Evolutionary conservation across 1,140 invertebrate genomes (phyloP).

Genomic region (Rhyacophila brunnea): DNA sequence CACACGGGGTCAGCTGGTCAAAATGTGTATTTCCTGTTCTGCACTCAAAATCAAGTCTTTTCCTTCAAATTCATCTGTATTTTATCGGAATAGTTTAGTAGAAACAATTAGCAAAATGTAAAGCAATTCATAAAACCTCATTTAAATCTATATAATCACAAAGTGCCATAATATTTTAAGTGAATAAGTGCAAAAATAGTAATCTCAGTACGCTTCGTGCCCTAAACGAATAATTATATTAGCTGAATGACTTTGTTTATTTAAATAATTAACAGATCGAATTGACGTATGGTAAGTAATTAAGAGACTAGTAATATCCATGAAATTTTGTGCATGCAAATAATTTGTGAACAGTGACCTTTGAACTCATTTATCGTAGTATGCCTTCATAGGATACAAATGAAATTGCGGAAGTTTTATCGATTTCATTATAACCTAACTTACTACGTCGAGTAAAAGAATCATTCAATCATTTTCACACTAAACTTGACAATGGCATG

Average conservation of each 20-base stretch:
- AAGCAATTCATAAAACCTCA: slow-evolving; percentile 10
- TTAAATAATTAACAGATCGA: neutral
- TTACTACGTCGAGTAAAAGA: slow-evolving; percentile 24
- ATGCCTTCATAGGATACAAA: slow-evolving; percentile 33
- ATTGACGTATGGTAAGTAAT: too few relatives aligned
- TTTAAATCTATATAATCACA: slow-evolving; percentile 21
- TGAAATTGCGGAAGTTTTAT: slow-evolving; percentile 58
- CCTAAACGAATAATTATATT: neutral
- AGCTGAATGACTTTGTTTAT: too few relatives aligned
- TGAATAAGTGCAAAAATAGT: slow-evolving; percentile 26
- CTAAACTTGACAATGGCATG: too few relatives aligned
- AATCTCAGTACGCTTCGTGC: too few relatives aligned
- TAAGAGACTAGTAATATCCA: neutral
- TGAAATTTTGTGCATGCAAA: neutral
- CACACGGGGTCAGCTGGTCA: slow-evolving; percentile 25
- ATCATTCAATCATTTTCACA: too few relatives aligned
- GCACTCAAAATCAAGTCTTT: slow-evolving; percentile 3
- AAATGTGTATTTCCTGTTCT: slow-evolving; percentile 14
- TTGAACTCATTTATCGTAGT: slow-evolving; percentile 9
- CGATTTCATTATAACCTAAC: slow-evolving; percentile 50
- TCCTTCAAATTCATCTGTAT: neutral
- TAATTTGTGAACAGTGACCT: neutral
- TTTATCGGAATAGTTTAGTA: slow-evolving; percentile 5
- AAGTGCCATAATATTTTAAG: slow-evolving; percentile 31
- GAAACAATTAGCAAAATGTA: slow-evolving; percentile 19